Conservation (phyloP, 2,888 invertebrate species). For the Alitta virens region DNA sequence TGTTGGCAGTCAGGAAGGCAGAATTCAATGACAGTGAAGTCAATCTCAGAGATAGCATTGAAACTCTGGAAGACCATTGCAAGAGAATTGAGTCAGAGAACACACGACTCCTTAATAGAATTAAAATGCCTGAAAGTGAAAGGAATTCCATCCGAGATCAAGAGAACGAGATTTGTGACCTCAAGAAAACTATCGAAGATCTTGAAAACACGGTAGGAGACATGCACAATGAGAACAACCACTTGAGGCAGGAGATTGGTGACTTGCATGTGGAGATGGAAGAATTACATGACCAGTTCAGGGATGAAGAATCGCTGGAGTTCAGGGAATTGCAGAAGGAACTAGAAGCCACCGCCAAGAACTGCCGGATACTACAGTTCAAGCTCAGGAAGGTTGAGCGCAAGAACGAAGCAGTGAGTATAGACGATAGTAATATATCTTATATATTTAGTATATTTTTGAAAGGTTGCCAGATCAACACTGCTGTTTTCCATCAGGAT, state of each 20-base stretch:
- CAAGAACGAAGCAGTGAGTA: constrained; percentile 72
- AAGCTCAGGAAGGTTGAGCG: constrained; percentile 95
- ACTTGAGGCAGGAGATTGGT: constrained; percentile 86
- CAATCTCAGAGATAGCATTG: constrained; percentile 24
- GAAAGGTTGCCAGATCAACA: too few relatives aligned
- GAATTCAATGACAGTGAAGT: constrained; percentile 26
- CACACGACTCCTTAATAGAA: constrained; percentile 37
- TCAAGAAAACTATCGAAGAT: constrained; percentile 79
- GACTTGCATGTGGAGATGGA: constrained; percentile 97
- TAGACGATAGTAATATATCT: too few relatives aligned
- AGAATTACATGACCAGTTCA: constrained; percentile 87
- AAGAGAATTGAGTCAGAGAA: constrained; percentile 38
- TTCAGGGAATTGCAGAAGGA: constrained; percentile 87
- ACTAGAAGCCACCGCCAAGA: constrained; percentile 94
- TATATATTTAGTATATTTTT: too few relatives aligned
- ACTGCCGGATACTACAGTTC: constrained; percentile 96
- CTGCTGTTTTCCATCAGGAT: too few relatives aligned
- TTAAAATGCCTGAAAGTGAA: constrained; percentile 32
- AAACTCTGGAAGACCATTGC: constrained; percentile 34
- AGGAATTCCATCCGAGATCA: constrained; percentile 23
- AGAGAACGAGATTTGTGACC: constrained; percentile 30
- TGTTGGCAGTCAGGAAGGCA: constrained; percentile 25
- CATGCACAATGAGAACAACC: constrained; percentile 93
- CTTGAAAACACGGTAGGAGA: constrained; percentile 91
- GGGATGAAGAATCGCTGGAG: constrained; percentile 96